These are phyloP conservation scores for Hoplostethus atlanticus DNA, from an alignment of 2,797 vertebrate genomes.

Conservation along the genomic window DNA sequence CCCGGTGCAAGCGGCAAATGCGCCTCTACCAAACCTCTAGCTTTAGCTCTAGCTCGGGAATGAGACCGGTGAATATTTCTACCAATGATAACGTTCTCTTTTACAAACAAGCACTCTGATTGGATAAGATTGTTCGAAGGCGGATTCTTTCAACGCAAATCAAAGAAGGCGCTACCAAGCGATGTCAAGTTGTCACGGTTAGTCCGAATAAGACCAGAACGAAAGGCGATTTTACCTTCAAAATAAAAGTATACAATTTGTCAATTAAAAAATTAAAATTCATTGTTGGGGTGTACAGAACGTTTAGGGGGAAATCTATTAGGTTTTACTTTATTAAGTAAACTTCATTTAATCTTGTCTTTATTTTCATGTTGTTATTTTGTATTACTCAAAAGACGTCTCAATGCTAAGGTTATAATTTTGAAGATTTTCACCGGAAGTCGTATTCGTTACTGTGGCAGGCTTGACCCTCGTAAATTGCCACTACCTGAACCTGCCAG, in stretches of 20 bases:
- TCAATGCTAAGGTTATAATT: not conserved
- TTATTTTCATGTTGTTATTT: accelerated
- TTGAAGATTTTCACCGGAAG: slow-evolving; percentile 34
- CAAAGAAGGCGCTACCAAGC: slow-evolving; percentile 20
- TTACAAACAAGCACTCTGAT: slow-evolving; percentile 49
- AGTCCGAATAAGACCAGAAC: not conserved
- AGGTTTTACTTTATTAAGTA: too few relatives aligned
- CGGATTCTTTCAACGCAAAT: slow-evolving; percentile 73
- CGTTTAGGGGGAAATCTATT: too few relatives aligned
- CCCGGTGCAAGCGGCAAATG: slow-evolving; percentile 55
- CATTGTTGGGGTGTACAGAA: too few relatives aligned
- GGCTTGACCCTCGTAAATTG: not conserved
- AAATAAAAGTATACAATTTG: slow-evolving; percentile 44
- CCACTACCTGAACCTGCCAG: slow-evolving; percentile 27
- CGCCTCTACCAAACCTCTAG: not conserved
- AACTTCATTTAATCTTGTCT: accelerated
- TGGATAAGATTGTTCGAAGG: slow-evolving; percentile 61
- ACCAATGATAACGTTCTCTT: slow-evolving; percentile 54
- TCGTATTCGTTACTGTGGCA: accelerated
- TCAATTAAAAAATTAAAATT: accelerated
- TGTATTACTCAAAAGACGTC: accelerated
- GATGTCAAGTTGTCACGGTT: not conserved
- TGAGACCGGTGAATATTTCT: slow-evolving; percentile 9
- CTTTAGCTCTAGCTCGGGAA: slow-evolving; percentile 9
- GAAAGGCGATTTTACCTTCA: accelerated